phyloP scores from a whole-genome alignment of 2,113 vertebrate genomes.

The Carlito syrichta region DNA sequence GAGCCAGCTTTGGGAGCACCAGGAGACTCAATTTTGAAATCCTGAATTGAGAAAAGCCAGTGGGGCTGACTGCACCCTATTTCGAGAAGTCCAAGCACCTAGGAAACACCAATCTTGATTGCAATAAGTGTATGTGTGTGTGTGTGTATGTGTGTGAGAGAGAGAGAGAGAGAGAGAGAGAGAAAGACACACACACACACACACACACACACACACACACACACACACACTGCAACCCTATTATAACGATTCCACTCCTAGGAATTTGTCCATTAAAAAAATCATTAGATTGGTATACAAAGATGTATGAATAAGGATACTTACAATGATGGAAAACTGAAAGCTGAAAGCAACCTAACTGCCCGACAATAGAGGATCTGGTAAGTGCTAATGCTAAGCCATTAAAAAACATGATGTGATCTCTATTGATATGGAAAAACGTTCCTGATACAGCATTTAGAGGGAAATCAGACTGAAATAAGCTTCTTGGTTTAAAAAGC shows the following conservation, averaged over 20 bases:
- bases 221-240: not conserved
- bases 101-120: accelerated
- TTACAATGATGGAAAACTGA: not conserved
- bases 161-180: too few species aligned
- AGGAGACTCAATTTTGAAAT: not conserved
- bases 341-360: not conserved
- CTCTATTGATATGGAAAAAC: not conserved
- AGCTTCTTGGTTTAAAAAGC: not conserved
- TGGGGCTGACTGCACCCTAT: not conserved
- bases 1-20: not conserved
- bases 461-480: not conserved
- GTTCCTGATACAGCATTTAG: not conserved
- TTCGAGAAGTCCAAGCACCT: not conserved
- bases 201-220: not conserved
- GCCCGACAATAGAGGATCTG: not conserved
- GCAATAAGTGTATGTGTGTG: too few species aligned
- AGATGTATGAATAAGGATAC: not conserved
- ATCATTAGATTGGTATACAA: not conserved
- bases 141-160: too few species aligned
- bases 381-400: not conserved
- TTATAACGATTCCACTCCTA: not conserved
- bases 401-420: not conserved
- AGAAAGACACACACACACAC: not conserved
- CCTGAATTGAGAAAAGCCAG: not conserved
- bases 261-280: not conserved